Percentiles rank a stretch among this genome's conserved stretches.
phyloP scores from a whole-genome alignment of 2,888 invertebrate genomes.

The Hanleya hanleyi region DNA sequence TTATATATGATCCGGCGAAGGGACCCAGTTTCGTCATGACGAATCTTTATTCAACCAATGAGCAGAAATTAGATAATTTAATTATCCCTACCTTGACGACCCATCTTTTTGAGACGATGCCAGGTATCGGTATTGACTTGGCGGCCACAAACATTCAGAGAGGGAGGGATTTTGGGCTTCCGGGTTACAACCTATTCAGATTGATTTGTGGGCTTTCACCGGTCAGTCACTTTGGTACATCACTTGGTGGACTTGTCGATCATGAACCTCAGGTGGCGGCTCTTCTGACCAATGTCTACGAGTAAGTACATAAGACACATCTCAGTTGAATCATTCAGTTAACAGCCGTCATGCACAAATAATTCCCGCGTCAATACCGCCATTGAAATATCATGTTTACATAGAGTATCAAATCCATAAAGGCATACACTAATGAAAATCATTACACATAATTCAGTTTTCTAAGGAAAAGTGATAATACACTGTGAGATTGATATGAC shows the following conservation, averaged over 20 bases:
- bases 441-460: too few species aligned
- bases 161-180: constrained; percentile 8
- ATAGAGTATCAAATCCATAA: too few species aligned
- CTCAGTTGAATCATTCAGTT: too few species aligned
- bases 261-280: background rate
- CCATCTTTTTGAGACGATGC: constrained; percentile 6
- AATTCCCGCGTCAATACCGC: too few species aligned
- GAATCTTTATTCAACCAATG: background rate
- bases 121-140: constrained; percentile 7
- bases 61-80: background rate
- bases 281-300: background rate
- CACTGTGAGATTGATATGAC: too few species aligned
- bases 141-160: constrained; percentile 19
- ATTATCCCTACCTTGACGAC: background rate
- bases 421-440: too few species aligned
- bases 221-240: background rate
- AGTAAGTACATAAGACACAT: background rate
- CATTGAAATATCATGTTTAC: too few species aligned
- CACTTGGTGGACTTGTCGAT: background rate
- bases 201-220: background rate
- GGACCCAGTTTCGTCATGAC: background rate
- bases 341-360: too few species aligned
- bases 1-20: background rate
- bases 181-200: background rate
- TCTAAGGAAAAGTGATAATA: too few species aligned